Percentiles rank a stretch among this genome's conserved stretches.
Evolutionary conservation across 2,888 invertebrate species (phyloP).

Genomic region (Dexiosoma caninum): DNA sequence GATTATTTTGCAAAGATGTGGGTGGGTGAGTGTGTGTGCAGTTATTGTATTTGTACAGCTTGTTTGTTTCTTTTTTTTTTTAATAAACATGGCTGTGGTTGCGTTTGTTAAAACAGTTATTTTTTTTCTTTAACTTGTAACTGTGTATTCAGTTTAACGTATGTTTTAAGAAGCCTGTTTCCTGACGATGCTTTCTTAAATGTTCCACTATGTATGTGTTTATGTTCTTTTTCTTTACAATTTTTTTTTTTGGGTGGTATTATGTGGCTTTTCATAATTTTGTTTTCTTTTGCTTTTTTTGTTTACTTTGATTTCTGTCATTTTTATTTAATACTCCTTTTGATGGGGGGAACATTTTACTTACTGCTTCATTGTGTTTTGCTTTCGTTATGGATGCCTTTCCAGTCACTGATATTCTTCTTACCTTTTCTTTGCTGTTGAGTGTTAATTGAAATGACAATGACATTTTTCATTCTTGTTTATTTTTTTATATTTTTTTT

Average conservation of each 20-base stretch:
- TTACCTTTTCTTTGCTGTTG: not conserved
- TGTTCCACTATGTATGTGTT: not conserved
- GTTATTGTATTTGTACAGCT: not conserved
- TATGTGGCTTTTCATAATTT: conserved; percentile 49
- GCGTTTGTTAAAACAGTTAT: conserved; percentile 50
- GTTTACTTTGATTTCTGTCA: conserved; percentile 55
- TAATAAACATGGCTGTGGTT: conserved; percentile 59
- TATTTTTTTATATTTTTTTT: conserved; percentile 25
- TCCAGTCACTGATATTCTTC: not conserved
- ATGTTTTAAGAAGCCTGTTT: not conserved
- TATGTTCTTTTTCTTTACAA: not conserved
- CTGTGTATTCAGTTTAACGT: conserved; percentile 11
- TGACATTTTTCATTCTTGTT: conserved; percentile 40
- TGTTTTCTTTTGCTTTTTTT: conserved; percentile 15
- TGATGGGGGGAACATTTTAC: conserved; percentile 8
- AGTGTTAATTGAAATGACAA: conserved; percentile 42
- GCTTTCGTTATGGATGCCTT: not conserved
- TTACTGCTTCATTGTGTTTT: not conserved
- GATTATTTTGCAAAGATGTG: not conserved
- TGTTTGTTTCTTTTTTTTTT: conserved; percentile 14
- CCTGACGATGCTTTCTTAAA: not conserved
- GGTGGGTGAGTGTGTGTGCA: not conserved
- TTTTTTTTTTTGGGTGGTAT: conserved; percentile 47
- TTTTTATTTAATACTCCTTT: conserved; percentile 50
- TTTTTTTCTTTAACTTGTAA: conserved; percentile 29